phyloP scores from a whole-genome alignment of 37 sponge, comb jelly and placozoan genomes.

The Lycopodina hypogea region DNA sequence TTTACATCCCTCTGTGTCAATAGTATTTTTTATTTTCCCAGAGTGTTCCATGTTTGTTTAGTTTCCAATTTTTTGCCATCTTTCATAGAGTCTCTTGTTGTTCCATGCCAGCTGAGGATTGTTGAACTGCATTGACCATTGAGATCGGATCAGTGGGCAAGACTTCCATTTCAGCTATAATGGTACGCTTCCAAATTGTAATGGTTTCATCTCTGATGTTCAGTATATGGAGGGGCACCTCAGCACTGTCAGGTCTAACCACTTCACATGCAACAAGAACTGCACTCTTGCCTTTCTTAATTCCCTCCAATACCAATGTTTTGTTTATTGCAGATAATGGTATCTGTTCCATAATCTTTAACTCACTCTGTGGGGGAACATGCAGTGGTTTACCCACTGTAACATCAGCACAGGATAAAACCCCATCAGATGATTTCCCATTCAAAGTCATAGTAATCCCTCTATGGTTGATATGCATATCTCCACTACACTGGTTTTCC shows the following conservation, averaged over 20 bases:
- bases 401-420: not conserved
- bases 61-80: not conserved
- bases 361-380: constrained; percentile 12
- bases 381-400: constrained; percentile 1
- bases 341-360: constrained; percentile 1
- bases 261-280: too few species aligned
- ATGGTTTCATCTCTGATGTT: too few species aligned
- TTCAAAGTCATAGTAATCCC: too few species aligned
- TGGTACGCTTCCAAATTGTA: constrained; percentile 7
- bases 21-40: not conserved
- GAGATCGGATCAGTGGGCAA: not conserved
- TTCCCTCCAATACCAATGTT: constrained; percentile 5
- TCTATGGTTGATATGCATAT: not conserved
- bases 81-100: not conserved
- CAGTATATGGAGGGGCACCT: too few species aligned
- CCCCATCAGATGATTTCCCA: too few species aligned
- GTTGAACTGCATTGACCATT: not conserved
- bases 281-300: not conserved
- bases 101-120: not conserved
- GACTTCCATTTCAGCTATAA: constrained; percentile 8
- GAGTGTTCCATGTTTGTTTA: not conserved
- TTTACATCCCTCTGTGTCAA: too few species aligned
- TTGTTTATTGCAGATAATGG: too few species aligned
- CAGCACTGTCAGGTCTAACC: not conserved
- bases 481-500: constrained; percentile 1